Evolutionary conservation across 2,888 invertebrate genomes (phyloP), one percentile per base, ranked within the genome.

Genomic region (Catotricha subobsoleta): DNA sequence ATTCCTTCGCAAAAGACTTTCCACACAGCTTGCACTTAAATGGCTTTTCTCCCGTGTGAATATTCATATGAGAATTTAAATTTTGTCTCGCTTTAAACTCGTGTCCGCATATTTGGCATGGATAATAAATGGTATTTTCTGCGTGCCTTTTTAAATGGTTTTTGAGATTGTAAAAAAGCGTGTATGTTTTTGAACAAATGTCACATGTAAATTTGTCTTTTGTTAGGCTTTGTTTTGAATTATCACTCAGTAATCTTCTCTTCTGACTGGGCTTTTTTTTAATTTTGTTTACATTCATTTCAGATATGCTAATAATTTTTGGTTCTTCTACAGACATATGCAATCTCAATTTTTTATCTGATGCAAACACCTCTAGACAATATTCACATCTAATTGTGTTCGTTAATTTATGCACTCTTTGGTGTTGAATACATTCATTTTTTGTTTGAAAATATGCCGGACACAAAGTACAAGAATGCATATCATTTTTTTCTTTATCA

Each of bases 11-110:
- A 21, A 40, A 40, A 15, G 30, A 20, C 12, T 40, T 40, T 3
- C 30, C 30, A 9, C 39, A 40, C 13, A 36, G 13, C 13, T 23
- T 36, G 36, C 36, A 36, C 16, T 36, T 36, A n/a, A 36, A 36
- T 23, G 36, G 36, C 23, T 36, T 36, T 36, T 36, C 36, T 9
- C 36, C 36, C 2, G 36, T 36, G 10, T 36, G 36, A 2, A 23
- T 36, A 8, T 23, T 20, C 21, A 36, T 25, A 10, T 36, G 36
- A 3, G 36, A 21, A 2, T 21, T 36, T 9, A 36, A 13, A 36
- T 36, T 36, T 36, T 36, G 36, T 15, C 36, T 13, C 16, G 23
- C 10, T 36, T 36, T 36, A 25, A 36, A 36, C 23, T 36, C 36
- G 23, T 23, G 36, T 15, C 36, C 36, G 16, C 36, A 36, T 5